Base-by-base conservation (phyloP, 2,113 vertebrate species). In the Mirza zaza region DNA sequence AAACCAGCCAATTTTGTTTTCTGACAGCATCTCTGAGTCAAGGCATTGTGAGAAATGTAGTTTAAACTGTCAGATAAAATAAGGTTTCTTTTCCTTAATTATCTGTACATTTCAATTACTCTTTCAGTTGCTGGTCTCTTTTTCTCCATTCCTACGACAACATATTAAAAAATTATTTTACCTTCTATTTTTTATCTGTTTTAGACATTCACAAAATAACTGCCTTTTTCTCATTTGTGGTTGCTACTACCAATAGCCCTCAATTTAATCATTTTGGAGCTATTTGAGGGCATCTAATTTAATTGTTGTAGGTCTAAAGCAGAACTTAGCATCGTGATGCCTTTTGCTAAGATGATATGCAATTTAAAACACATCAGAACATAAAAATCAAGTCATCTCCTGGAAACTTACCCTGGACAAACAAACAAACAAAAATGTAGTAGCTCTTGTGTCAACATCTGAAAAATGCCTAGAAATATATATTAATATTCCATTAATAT, bases 261-360 rank as follows among this genome's bases (percentile, higher is more conserved):
- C 85, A 45, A 75, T 85, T 81, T 89, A 96, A 93, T 59, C 65
- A 23, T 86, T 94, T 95, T 67, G 42, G 75, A 94, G 11, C 18
- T 68, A 75, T 48, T 39, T 85, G 42, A 95, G 97, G 87, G 71
- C 32, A 98, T 89, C 8, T 39, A 59, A 83, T 76, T 90, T 95
- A 75, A 96, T 39, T 97, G 91, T 42, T 84, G 77, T 36, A 90
- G 42, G 65, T 92, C 87, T 90, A 25, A 13, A 67, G 45, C 52
- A 95, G 89, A 95, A 95, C 11, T 36, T 81, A 95, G 71, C 36
- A 23, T n/a, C 52, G 42, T 77, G 77, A 48, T 75, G n/a, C 4
- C 15, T 94, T 89, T 97, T 92, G 42, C 65, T 90, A 45, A 82
- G 65, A 79, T 84, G 79, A 90, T 34, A 67, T 67, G 55, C 27